Base-by-base conservation (phyloP, 53 echinoderm and acorn worm genomes). In the Stichopus horrens region DNA sequence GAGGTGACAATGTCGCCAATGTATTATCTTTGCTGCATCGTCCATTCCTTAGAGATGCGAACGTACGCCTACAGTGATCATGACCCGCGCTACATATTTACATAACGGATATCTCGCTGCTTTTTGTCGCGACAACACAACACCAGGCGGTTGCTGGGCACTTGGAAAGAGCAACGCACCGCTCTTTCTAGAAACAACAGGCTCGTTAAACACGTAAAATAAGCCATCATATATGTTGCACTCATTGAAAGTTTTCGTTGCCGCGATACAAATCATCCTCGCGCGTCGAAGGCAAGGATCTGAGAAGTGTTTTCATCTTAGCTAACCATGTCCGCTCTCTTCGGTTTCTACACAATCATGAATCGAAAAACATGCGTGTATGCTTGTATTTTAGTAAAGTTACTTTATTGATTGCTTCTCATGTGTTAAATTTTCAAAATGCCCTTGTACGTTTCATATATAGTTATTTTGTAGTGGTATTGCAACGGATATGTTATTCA, bases 241-340 rank as follows among this genome's bases (percentile, higher is more conserved):
- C 71, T 56, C 81, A 53, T 20, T n/a, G 57, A 81, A 81, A 56
- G 58, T 58, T 58, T 81, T 16, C 21, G 81, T 81, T 81, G 81
- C 81, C 53, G 8, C 53, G 81, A 81, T 81, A 81, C 81, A 22
- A 7, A 55, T 10, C 55, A 57, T 58, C 3, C 56, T 81, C 9
- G 11, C 81, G 57, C 54, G 18, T 56, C 81, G 22, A 81, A 58
- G 16, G 19, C 79, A 21, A 18, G 21, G 81, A 7, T 52, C n/a
- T 22, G 4, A n/a, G 11, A 79, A 54, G 14, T 56, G 57, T 81
- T 21, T 81, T 21, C 57, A 58, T 81, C 57, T 21, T 20, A 21
- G 57, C 57, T 56, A 55, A 57, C 21, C 81, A n/a, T 58, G 22
- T 56, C 56, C 13, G 57, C 57, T 81, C 81, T 81, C 81, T 6